phyloP scores from a whole-genome alignment of 2,888 invertebrate species.

The Eutolmus rufibarbis region DNA sequence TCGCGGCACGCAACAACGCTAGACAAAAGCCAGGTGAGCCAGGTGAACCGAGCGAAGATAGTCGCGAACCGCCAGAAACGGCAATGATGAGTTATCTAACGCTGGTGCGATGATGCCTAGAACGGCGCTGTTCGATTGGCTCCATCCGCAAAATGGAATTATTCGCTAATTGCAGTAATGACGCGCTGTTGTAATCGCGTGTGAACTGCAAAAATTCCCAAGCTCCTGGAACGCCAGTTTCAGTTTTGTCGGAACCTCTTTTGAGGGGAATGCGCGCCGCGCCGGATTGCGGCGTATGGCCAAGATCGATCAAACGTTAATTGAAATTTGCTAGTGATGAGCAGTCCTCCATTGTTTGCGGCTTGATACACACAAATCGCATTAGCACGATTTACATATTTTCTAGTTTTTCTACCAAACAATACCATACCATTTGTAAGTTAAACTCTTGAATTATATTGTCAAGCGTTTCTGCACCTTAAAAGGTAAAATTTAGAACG shows the following conservation, averaged over 20 bases:
- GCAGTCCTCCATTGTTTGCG: neutral
- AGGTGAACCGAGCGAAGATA: neutral
- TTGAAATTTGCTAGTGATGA: neutral
- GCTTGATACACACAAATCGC: neutral
- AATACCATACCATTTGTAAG: neutral
- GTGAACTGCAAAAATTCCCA: neutral
- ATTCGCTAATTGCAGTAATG: neutral
- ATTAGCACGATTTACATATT: neutral
- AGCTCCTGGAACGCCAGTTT: neutral
- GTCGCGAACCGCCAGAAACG: neutral
- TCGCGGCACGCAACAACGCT: neutral
- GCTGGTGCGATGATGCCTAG: neutral
- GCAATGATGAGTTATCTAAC: neutral
- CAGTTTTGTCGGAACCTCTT: neutral
- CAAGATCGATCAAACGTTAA: neutral
- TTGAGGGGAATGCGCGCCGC: neutral
- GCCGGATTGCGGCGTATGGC: neutral
- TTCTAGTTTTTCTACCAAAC: neutral
- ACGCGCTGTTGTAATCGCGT: neutral
- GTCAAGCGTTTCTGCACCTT: neutral
- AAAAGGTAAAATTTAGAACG: neutral
- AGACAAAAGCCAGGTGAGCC: neutral
- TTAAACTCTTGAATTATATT: neutral
- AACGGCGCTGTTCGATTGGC: neutral
- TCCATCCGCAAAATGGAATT: neutral